Conservation (phyloP, 2,797 vertebrate species). For the Mormyrus proboscirostris region DNA sequence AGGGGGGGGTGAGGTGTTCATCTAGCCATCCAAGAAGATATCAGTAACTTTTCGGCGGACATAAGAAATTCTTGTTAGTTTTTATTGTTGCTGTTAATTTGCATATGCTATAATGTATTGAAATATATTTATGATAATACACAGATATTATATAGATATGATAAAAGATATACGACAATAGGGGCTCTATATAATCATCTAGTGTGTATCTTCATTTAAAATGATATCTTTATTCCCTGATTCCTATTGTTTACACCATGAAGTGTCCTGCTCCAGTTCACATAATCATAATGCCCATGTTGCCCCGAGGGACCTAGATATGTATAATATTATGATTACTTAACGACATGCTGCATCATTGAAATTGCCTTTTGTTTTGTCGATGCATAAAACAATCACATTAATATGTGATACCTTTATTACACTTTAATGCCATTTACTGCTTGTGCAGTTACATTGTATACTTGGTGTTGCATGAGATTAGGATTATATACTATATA, state of each 20-base stretch:
- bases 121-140: neutral
- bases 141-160: neutral
- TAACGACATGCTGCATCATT: neutral
- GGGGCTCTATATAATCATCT: neutral
- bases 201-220: neutral
- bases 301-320: neutral
- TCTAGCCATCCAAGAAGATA: neutral
- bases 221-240: neutral
- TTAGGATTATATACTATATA: neutral
- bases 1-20: neutral
- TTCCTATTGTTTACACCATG: neutral
- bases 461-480: neutral
- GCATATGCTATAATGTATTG: neutral
- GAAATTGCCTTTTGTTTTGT: constrained; percentile 2
- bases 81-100: neutral
- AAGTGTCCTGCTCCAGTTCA: neutral
- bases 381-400: neutral
- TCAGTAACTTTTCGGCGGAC: neutral
- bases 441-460: neutral
- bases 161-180: neutral
- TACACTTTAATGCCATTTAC: neutral
- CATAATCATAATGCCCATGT: neutral
- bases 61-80: neutral
- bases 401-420: neutral
- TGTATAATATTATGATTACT: neutral